Conservation (phyloP, 2,888 invertebrate genomes). For the Amiota mariae region DNA sequence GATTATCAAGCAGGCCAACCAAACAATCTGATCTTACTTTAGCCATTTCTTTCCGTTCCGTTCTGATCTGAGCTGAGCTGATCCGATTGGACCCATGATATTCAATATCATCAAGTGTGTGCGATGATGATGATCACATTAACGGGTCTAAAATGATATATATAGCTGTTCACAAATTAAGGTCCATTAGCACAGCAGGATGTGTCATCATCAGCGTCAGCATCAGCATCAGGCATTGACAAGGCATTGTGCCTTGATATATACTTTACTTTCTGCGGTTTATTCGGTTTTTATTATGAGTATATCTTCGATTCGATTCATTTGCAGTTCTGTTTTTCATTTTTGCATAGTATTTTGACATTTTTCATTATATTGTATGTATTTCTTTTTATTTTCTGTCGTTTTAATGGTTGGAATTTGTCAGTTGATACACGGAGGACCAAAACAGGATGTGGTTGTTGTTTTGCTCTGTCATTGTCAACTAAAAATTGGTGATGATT, state of each 20-base stretch:
- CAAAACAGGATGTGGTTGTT: constrained; percentile 4
- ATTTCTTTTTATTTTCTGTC: constrained; percentile 7
- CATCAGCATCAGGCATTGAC: not conserved
- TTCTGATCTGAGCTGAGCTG: not conserved
- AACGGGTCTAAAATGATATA: constrained; percentile 63
- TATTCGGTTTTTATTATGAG: not conserved
- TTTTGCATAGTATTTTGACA: constrained; percentile 23
- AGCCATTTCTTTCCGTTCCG: not conserved
- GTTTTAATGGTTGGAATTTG: constrained; percentile 26
- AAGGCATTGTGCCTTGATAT: constrained; percentile 11
- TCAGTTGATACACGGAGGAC: not conserved
- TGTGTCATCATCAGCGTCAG: constrained; percentile 58
- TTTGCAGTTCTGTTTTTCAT: not conserved
- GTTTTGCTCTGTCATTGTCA: not conserved
- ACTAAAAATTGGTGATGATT: not conserved
- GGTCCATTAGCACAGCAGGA: constrained; percentile 71
- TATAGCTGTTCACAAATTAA: constrained; percentile 69
- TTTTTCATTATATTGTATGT: not conserved
- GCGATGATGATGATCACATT: constrained; percentile 59
- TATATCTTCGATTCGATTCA: not conserved
- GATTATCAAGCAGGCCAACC: constrained; percentile 8
- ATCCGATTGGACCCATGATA: not conserved
- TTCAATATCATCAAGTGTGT: constrained; percentile 53
- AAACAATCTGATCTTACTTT: too few species aligned
- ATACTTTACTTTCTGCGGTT: constrained; percentile 12